phyloP scores from a whole-genome alignment of 2,113 vertebrate genomes.

The Camelus bactrianus region DNA sequence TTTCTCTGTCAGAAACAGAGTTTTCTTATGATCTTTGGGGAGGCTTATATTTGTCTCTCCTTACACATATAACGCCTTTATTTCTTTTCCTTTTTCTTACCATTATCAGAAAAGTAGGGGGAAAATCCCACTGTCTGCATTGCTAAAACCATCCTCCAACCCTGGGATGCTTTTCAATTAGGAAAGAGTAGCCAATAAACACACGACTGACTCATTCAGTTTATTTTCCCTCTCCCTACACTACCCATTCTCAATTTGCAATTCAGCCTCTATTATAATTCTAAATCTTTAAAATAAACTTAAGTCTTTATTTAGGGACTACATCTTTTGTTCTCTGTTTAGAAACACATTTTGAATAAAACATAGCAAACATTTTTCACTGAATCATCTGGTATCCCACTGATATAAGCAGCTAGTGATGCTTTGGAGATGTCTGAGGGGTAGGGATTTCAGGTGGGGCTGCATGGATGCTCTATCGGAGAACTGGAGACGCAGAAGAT shows the following conservation, averaged over 20 bases:
- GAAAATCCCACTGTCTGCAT: not conserved
- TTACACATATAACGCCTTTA: not conserved
- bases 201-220: not conserved
- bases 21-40: not conserved
- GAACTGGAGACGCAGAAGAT: not conserved
- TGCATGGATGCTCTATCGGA: not conserved
- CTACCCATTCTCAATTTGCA: not conserved
- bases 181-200: not conserved
- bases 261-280: not conserved
- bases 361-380: not conserved
- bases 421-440: not conserved
- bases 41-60: constrained; percentile 23
- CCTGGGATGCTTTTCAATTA: not conserved
- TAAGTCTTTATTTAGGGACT: not conserved
- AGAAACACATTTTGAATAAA: constrained; percentile 5
- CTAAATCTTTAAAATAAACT: not conserved
- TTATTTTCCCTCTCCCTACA: not conserved
- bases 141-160: not conserved
- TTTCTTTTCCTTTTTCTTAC: not conserved
- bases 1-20: constrained; percentile 37
- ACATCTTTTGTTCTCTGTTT: constrained; percentile 12
- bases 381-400: not conserved
- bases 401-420: not conserved
- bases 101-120: not conserved
- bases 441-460: not conserved